Conservation (phyloP, 2,888 invertebrate species). For the Caenorhabditis imperialis region DNA sequence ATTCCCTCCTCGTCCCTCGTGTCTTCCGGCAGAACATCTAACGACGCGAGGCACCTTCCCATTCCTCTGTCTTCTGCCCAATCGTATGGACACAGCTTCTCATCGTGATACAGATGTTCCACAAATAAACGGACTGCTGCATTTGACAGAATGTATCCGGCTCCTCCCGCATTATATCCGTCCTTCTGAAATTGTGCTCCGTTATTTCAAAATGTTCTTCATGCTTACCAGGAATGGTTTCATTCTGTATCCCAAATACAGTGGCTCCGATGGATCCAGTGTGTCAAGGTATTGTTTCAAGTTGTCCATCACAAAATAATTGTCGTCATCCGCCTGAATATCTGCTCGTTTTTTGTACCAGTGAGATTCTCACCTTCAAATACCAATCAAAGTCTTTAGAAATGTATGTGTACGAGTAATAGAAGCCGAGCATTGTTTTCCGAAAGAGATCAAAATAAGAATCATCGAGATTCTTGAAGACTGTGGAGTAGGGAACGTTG, state of each 20-base stretch:
- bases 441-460: constrained; percentile 60
- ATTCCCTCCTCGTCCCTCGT: constrained; percentile 44
- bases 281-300: constrained; percentile 55
- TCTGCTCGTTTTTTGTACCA: no score
- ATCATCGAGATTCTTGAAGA: constrained; percentile 62
- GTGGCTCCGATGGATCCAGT: constrained; percentile 55
- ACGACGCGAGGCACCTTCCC: constrained; percentile 51
- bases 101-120: constrained; percentile 52
- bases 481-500: constrained; percentile 58
- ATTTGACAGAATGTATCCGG: constrained; percentile 66
- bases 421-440: constrained; percentile 61
- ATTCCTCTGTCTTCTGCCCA: constrained; percentile 65
- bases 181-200: constrained; percentile 12
- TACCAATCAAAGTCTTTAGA: constrained; percentile 69
- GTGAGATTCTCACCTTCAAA: constrained; percentile 66
- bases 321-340: constrained; percentile 70
- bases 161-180: constrained; percentile 69
- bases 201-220: background rate
- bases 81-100: constrained; percentile 60
- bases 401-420: constrained; percentile 59
- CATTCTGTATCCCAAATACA: constrained; percentile 64
- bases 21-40: constrained; percentile 53
- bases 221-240: constrained; percentile 60
- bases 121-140: constrained; percentile 61
- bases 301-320: constrained; percentile 66